phyloP scores from a whole-genome alignment of 2,888 invertebrate genomes.

The Drosophila leonis region DNA sequence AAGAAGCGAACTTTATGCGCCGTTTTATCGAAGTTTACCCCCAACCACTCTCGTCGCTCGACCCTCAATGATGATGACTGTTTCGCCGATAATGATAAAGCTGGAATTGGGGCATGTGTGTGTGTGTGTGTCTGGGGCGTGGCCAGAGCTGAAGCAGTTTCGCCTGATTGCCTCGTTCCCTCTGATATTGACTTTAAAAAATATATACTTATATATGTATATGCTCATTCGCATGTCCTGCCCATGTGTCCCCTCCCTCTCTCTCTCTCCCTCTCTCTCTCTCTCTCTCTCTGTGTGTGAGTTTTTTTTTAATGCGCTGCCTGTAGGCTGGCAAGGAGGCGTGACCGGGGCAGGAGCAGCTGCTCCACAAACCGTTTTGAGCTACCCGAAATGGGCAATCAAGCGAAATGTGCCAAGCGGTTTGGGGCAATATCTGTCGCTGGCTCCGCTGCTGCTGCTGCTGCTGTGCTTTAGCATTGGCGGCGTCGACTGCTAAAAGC shows the following conservation, averaged over 20 bases:
- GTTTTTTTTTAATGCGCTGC: conserved; percentile 56
- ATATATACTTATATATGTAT: conserved; percentile 3
- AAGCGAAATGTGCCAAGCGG: conserved; percentile 69
- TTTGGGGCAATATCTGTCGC: conserved; percentile 51
- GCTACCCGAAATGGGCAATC: conserved; percentile 73
- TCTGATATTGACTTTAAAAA: conserved; percentile 56
- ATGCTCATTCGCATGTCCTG: conserved; percentile 15
- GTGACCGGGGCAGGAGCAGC: conserved; percentile 21
- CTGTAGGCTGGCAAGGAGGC: conserved; percentile 46
- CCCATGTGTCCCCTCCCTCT: background rate
- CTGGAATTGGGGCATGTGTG: conserved; percentile 23
- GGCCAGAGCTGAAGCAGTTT: conserved; percentile 59
- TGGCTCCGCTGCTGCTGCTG: conserved; percentile 6
- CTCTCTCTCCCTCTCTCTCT: background rate
- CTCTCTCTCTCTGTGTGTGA: conserved; percentile 3
- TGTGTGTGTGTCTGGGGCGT: conserved; percentile 30
- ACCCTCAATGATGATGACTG: conserved; percentile 51
- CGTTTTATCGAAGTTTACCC: conserved; percentile 45
- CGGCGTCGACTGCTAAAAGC: conserved; percentile 3
- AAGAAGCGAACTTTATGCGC: conserved; percentile 49
- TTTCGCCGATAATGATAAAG: conserved; percentile 59
- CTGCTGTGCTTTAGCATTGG: conserved; percentile 7
- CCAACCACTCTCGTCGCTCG: background rate
- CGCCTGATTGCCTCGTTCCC: conserved; percentile 49
- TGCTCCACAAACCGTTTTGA: conserved; percentile 43